phyloP scores from a whole-genome alignment of 2,888 invertebrate genomes.

The Cephus rjabovi region DNA sequence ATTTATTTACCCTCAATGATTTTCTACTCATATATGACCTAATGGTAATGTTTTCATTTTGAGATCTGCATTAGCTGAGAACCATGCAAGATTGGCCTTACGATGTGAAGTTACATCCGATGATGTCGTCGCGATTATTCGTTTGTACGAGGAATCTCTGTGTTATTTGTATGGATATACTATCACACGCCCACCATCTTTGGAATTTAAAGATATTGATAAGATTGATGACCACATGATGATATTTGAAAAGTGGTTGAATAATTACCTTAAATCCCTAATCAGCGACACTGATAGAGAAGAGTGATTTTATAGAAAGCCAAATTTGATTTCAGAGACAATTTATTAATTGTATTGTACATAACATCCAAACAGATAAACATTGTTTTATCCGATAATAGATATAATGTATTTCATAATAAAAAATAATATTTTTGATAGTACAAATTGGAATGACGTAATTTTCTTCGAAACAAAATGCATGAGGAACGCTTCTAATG shows the following conservation, averaged over 20 bases:
- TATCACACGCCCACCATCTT: conserved; percentile 14
- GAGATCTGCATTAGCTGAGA: conserved; percentile 50
- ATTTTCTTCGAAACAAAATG: not conserved
- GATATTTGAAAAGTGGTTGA: conserved; percentile 25
- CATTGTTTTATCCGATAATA: not conserved
- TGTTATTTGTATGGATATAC: conserved; percentile 22
- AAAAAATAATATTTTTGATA: not conserved
- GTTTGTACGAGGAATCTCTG: conserved; percentile 43
- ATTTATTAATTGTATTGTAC: not conserved
- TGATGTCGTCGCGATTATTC: conserved; percentile 50
- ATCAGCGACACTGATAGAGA: not conserved
- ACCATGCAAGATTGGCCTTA: conserved; percentile 49
- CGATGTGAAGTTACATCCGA: conserved; percentile 41
- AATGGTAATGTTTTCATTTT: conserved; percentile 9
- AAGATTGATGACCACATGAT: conserved; percentile 21
- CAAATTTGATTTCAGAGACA: not conserved
- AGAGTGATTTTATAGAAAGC: not conserved
- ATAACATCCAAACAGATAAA: not conserved
- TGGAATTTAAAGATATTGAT: not conserved
- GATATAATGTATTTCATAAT: not conserved
- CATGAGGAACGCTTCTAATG: not conserved
- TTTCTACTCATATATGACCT: not conserved
- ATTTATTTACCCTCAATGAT: not conserved
- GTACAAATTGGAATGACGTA: not conserved
- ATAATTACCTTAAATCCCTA: conserved; percentile 10